Evolutionary conservation across 2,113 vertebrate species (phyloP).

Genomic region (Chitala chitala): DNA sequence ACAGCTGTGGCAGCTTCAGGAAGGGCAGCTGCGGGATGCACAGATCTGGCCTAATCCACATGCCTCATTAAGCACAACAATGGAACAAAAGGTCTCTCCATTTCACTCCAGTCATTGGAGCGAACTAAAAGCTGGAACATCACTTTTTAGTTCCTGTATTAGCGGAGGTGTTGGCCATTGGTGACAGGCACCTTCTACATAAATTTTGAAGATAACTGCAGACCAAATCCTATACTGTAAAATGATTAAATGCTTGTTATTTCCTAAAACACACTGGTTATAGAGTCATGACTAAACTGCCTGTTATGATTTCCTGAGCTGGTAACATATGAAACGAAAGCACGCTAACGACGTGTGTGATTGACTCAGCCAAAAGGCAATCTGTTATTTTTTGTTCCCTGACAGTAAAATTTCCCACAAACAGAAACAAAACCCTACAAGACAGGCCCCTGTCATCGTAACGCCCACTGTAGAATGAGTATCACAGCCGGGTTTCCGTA

Average conservation of each 20-base stretch:
- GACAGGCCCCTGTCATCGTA: not conserved
- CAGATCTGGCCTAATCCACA: conserved; percentile 8
- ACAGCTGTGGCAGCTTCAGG: conserved; percentile 17
- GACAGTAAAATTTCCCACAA: conserved; percentile 15
- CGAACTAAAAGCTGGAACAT: not conserved
- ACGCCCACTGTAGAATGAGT: not conserved
- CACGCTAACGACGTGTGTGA: conserved; percentile 28
- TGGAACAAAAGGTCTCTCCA: conserved; percentile 22
- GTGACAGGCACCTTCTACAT: conserved; percentile 24
- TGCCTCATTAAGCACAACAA: conserved; percentile 24
- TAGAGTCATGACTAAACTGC: conserved; percentile 25
- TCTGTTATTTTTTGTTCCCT: conserved; percentile 35
- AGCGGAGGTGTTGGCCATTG: not conserved
- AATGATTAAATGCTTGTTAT: conserved; percentile 2
- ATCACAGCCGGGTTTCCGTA: not conserved
- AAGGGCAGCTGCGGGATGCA: not conserved
- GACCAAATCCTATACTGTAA: not conserved
- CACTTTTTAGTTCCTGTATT: not conserved
- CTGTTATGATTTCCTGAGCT: conserved; percentile 34
- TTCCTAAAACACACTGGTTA: conserved; percentile 11
- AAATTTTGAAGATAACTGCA: conserved; percentile 14
- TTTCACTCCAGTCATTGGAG: not conserved
- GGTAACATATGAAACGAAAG: conserved; percentile 38
- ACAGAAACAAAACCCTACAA: not conserved
- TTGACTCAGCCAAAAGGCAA: conserved; percentile 34